Evolutionary conservation across 2,888 invertebrate genomes (phyloP).

Genomic region (Scaptomyza parva): DNA sequence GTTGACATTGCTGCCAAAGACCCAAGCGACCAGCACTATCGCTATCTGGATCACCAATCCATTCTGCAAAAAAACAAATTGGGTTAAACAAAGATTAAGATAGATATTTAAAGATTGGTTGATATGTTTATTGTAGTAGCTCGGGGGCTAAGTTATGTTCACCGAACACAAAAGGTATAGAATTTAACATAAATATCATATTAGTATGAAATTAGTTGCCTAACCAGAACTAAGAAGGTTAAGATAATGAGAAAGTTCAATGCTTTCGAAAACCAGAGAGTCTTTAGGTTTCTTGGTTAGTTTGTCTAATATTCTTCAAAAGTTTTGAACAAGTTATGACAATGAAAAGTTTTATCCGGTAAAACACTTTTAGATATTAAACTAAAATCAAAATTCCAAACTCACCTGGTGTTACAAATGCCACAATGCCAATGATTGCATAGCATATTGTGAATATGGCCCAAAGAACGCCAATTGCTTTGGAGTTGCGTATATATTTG

Average conservation of each 20-base stretch:
- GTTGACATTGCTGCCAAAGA: slow-evolving; percentile 94
- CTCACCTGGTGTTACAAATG: slow-evolving; percentile 94
- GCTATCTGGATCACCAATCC: slow-evolving; percentile 94
- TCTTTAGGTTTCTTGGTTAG: too few species aligned
- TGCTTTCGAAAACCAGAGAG: too few species aligned
- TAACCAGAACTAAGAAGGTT: not conserved
- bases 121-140: not conserved
- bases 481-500: slow-evolving; percentile 95
- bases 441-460: slow-evolving; percentile 98
- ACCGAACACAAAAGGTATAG: too few species aligned
- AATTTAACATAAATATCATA: too few species aligned
- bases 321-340: too few species aligned
- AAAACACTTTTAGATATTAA: not conserved
- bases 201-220: too few species aligned
- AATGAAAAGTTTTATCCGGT: not conserved
- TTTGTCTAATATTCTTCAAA: too few species aligned
- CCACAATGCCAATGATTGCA: slow-evolving; percentile 97
- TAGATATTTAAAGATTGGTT: not conserved
- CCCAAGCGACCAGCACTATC: slow-evolving; percentile 96
- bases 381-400: too few species aligned
- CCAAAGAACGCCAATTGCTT: slow-evolving; percentile 98
- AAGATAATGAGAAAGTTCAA: not conserved
- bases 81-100: not conserved
- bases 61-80: slow-evolving; percentile 86
- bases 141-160: too few species aligned